Percentiles rank a stretch among this genome's conserved stretches.
Conservation (phyloP, 2,113 vertebrate species). For the Rhinopithecus roxellana region DNA sequence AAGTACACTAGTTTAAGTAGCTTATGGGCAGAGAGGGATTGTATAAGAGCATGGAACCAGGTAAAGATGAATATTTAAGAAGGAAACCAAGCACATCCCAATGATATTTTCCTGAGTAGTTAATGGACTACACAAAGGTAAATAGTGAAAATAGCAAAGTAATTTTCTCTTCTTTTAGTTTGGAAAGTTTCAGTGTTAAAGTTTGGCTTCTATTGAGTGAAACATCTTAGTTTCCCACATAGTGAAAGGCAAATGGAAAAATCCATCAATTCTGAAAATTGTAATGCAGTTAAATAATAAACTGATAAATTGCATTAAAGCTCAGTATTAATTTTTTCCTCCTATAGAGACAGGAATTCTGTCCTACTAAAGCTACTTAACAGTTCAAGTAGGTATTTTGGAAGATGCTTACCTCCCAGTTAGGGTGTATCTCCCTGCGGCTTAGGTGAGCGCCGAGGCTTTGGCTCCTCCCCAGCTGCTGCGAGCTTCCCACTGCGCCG, state of each 20-base stretch:
- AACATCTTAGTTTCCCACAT: conserved; percentile 29
- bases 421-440: not conserved
- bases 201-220: conserved; percentile 33
- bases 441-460: not conserved
- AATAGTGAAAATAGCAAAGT: not conserved
- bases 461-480: conserved; percentile 52
- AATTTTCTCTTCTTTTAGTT: conserved; percentile 25
- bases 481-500: not conserved
- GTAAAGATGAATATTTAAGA: conserved; percentile 13
- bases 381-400: not conserved
- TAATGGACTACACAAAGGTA: not conserved
- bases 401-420: conserved; percentile 72
- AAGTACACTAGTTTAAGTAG: not conserved
- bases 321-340: not conserved
- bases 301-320: not conserved
- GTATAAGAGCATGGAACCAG: not conserved
- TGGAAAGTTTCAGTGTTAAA: conserved; percentile 44
- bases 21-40: not conserved
- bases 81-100: not conserved
- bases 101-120: not conserved
- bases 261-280: conserved; percentile 2
- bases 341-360: not conserved
- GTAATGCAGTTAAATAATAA: conserved; percentile 43
- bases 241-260: conserved; percentile 49
- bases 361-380: not conserved